Conservation (phyloP, 2,888 invertebrate genomes). For the Linnaemya vulpina region DNA sequence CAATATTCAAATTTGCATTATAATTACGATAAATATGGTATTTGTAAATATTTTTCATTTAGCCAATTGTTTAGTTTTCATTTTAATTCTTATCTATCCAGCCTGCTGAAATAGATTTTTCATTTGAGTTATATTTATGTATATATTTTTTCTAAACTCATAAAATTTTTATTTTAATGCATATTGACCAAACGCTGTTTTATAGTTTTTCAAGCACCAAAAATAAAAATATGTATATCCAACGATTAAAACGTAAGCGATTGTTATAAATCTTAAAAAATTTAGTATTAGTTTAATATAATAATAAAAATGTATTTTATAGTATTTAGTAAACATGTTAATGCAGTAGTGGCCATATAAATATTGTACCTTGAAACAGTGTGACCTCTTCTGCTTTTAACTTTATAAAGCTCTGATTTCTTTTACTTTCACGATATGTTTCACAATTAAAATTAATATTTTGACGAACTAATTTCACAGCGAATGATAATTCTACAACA, state of each 20-base stretch:
- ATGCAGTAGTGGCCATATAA: background rate
- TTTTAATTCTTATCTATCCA: constrained; percentile 74
- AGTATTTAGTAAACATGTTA: constrained; percentile 32
- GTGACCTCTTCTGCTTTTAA: background rate
- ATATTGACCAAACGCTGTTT: constrained; percentile 37
- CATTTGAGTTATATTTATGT: constrained; percentile 28
- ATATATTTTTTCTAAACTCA: constrained; percentile 51
- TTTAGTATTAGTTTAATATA: constrained; percentile 35
- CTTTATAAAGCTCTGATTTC: background rate
- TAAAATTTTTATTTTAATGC: constrained; percentile 31
- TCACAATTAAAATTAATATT: no score
- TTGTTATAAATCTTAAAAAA: constrained; percentile 34
- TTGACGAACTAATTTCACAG: no score
- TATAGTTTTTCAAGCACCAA: constrained; percentile 56
- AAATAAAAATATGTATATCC: constrained; percentile 48
- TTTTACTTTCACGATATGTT: no score
- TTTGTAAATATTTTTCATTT: constrained; percentile 14
- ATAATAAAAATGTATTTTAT: constrained; percentile 51
- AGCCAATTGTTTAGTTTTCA: constrained; percentile 45
- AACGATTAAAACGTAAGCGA: constrained; percentile 34
- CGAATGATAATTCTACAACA: no score
- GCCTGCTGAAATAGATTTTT: constrained; percentile 79
- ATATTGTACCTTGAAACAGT: background rate
- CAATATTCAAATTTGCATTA: constrained; percentile 57
- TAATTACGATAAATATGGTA: constrained; percentile 23